These are phyloP conservation scores for Phataginus tetradactyla DNA, from an alignment of 2,797 vertebrate genomes.

Conservation along the genomic window DNA sequence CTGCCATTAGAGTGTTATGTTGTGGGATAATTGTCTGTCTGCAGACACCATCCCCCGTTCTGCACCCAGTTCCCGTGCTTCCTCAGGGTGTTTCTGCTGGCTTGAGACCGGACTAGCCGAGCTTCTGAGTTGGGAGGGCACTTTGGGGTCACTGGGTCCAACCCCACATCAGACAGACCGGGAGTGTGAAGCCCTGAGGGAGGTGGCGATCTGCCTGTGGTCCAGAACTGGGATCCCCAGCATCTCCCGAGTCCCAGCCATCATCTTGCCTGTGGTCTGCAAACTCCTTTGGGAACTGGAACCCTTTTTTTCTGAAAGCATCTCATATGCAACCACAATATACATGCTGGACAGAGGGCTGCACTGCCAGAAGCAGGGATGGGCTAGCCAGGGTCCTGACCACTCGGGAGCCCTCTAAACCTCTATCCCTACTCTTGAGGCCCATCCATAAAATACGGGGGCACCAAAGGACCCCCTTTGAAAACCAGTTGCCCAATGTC, in stretches of 20 bases:
- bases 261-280: not conserved
- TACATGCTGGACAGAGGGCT: not conserved
- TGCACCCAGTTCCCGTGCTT: not conserved
- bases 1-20: slow-evolving; percentile 49
- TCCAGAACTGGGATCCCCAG: not conserved
- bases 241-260: not conserved
- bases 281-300: not conserved
- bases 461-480: not conserved
- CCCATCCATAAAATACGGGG: not conserved
- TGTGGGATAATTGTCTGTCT: slow-evolving; percentile 57
- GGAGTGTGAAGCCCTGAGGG: not conserved
- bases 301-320: not conserved
- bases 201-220: not conserved
- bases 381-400: not conserved
- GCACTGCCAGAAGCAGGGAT: not conserved
- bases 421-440: not conserved
- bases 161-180: not conserved
- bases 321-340: not conserved
- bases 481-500: not conserved
- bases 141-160: not conserved
- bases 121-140: not conserved
- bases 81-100: not conserved
- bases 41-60: not conserved
- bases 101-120: fast-evolving
- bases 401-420: fast-evolving